Evolutionary conservation across 2,888 invertebrate genomes (phyloP), one percentile per base, ranked within the genome.

Genomic region (Linnaemya vulpina): DNA sequence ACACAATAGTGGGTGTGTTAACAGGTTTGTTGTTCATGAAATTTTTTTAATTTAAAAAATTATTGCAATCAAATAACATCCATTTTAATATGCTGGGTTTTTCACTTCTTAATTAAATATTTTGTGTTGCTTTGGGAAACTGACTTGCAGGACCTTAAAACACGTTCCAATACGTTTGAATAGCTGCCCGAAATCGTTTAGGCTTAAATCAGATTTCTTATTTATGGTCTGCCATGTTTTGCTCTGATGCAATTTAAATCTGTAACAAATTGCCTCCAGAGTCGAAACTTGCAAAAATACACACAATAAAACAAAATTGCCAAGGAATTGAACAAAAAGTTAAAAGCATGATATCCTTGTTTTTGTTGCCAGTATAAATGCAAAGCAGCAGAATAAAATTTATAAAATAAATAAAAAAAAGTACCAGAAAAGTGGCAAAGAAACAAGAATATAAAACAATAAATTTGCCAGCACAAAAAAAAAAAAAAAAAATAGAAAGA

Each of bases 231-330:
- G 55, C 22, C 43, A 9, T 76, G 20, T 46, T 63, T 63, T 55
- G 9, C 62, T 67, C 38, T 51, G 40, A 74, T 74, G 67, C 65
- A 65, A 51, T 74, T 80, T 30, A 58, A 67, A 73, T 67, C 49
- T 73, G 80, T 38, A 40, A 51, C 71, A 80, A 79, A 74, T 74
- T 67, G 80, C 67, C 80, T 80, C 40, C 20, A 53, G 74, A 58
- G 74, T 58, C 58, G 58, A 60, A 67, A 67, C 53, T 67, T 67
- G 40, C 40, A 17, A 17, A 73, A 71, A 79, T 43, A 30, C 22
- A 79, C 53, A 65, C 43, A 71, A 49, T 25, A 71, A 65, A 70
- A 49, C 10, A 46, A 55, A 63, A 35, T 30, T 13, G 0, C 7
- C 51, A 67, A 67, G 15, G 5, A 20, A 17, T 13, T 55, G 8